Evolutionary conservation across 53 echinoderm and acorn worm genomes (phyloP), one percentile per base, ranked within the genome.

Genomic region (Holothuria scabra): DNA sequence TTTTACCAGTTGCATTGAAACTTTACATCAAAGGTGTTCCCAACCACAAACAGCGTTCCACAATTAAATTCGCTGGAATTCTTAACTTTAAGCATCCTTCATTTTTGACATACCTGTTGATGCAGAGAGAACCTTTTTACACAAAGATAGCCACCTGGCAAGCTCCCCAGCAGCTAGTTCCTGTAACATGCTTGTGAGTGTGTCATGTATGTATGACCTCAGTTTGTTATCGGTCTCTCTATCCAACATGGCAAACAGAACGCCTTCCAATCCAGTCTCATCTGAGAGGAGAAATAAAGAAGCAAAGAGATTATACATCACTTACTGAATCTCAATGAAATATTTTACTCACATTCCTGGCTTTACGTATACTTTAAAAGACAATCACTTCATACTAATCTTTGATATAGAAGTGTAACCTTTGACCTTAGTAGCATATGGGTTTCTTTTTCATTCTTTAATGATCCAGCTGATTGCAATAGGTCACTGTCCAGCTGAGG

Each of bases 181-280:
- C 83, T 94, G 94, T 46, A 97, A 70, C 97, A 97, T 97, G 66
- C 97, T 97, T 67, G 92, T 97, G 67, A 97, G 74, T 30, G 97
- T 97, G 80, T 97, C 97, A 81, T 97, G 92, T 65, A 94, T 90
- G 74, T 94, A 86, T 10, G 92, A 94, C 49, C 90, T 71, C 60
- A 97, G 75, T 72, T 92, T 92, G 28, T 37, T 84, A 63, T 97
- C 97, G 11, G 92, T 92, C 80, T 97, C 97, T 69, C 89, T 94
- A 83, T 97, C 94, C 21, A 97, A 71, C 97, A 97, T 97, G 21
- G 89, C 86, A 84, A 94, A 97, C 21, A 97, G 84, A 0, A 92
- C 89, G 7, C 97, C 97, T 57, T 97, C 92, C 8, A 97, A 67
- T 59, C 97, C 97, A 76, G 90, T 97, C 70, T 92, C 97, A 90